Base-by-base conservation (phyloP, 2,113 vertebrate species). In the Grammomys dolichurus region DNA sequence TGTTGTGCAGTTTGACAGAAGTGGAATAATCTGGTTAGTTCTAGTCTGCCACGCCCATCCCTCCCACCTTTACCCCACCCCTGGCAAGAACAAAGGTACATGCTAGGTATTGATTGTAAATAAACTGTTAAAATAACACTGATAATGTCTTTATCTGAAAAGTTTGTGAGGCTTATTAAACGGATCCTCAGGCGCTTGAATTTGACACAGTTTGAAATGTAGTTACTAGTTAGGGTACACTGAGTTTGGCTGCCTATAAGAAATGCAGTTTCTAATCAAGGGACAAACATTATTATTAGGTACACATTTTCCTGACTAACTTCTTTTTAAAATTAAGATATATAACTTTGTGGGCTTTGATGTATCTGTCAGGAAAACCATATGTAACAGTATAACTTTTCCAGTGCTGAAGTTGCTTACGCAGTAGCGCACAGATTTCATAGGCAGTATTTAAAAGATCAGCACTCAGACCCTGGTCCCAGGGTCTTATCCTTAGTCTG, bases 81-180 rank as follows among this genome's bases (percentile, higher is more conserved):
- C 89, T 31, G 19, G 0, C 2, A 67, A 72, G 65, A 86, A 72
- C 77, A 95, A 67, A 95, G 81, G n/a, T 89, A 5, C 46, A n/a
- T 56, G 70, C 58, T 89, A 94, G 69, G 48, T 89, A 11, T 80
- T 85, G 70, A 84, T 87, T 93, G 26, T 89, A 86, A 87, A 10
- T 88, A 69, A 87, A 78, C 51, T 87, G 76, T 93, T 96, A 40
- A 88, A 96, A 81, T 94, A 85, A 89, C 70, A 33, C 20, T 72
- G 46, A 13, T 85, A 16, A 73, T 87, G 14, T 56, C 75, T 91
- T 14, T 54, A 22, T 92, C 70, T 73, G 60, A 87, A 87, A 78
- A 80, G 28, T 56, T 36, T 88, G 85, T 90, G 19, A 48, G 60
- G 43, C 84, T 69, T 69, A 69, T 36, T 69, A 69, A 20, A 48